phyloP scores from a whole-genome alignment of 2,888 invertebrate genomes.

The Agrochola lota region DNA sequence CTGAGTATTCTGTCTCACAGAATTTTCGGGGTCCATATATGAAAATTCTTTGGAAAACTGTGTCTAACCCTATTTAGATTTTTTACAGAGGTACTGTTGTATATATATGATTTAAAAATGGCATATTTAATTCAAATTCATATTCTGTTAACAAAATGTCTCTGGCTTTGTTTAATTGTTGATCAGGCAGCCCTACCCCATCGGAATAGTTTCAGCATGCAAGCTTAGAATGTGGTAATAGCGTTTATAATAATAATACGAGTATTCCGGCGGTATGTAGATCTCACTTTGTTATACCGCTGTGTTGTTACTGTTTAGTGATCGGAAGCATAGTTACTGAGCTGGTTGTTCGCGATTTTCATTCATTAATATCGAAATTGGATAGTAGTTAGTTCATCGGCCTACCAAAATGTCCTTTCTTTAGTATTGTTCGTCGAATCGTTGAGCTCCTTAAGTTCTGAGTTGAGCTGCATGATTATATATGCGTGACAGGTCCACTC shows the following conservation, averaged over 20 bases:
- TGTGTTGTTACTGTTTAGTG: not conserved
- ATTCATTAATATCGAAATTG: not conserved
- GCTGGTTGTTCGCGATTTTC: not conserved
- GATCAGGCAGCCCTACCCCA: not conserved
- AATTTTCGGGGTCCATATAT: not conserved
- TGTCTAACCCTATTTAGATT: not conserved
- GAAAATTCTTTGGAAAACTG: not conserved
- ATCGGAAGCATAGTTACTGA: not conserved
- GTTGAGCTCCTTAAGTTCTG: no score
- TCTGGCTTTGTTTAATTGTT: not conserved
- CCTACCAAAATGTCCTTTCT: no score
- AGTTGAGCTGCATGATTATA: no score
- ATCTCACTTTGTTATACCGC: not conserved
- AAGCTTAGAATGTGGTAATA: not conserved
- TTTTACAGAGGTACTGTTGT: not conserved
- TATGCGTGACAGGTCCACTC: no score
- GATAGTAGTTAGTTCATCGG: not conserved
- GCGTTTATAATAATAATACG: slow-evolving; percentile 11
- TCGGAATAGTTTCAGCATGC: slow-evolving; percentile 3
- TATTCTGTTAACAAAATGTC: not conserved
- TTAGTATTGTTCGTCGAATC: no score
- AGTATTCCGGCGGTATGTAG: not conserved
- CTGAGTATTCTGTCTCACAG: not conserved
- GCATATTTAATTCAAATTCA: not conserved
- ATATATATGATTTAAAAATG: not conserved